Evolutionary conservation across 2,797 vertebrate species (phyloP), one percentile per base, ranked within the genome.

Genomic region (Spinibarbus caldwelli): DNA sequence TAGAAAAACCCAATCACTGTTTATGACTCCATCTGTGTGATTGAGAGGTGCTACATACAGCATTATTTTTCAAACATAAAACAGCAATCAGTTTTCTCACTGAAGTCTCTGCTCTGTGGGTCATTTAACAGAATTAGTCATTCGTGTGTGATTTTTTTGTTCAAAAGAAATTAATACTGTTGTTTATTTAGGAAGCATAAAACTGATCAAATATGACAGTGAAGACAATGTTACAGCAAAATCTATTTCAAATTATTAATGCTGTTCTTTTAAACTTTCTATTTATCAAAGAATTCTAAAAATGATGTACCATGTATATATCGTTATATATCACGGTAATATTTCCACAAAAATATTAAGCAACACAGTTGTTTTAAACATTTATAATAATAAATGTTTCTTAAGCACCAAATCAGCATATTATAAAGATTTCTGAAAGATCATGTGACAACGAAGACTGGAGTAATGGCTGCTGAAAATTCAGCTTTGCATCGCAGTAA

Each of bases 21-120:
- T 83, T 83, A 76, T 49, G 81, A 59, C 71, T 75, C 70, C 54
- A 66, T 83, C 68, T 75, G 71, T 83, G 38, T 14, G 29, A 49
- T 34, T 75, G 57, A 83, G 81, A 52, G 71, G 2, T 26, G 70
- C 36, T 75, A 62, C 52, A 76, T 47, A 26, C 1, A 0, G 6
- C 26, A 15, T 23, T 82, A 7, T 64, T 64, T 75, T 52, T 21
- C 57, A 38, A 67, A 72, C 52, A 31, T 71, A 41, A 83, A 83
- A 75, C 57, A 26, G 6, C 49, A 64, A 47, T 75, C 71, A 26
- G 9, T 34, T 26, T 66, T 75, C 12, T 38, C 7, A 41, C 23
- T 23, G 38, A 45, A 64, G 62, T 43, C 17, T 43, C 80, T 82
- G 34, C 75, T 41, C 8, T 19, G 34, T 57, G 52, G 12, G 12